Percentiles rank a stretch among this genome's conserved stretches.
Evolutionary conservation across 2,888 invertebrate genomes (phyloP).

Genomic region (Oscheius sp.): DNA sequence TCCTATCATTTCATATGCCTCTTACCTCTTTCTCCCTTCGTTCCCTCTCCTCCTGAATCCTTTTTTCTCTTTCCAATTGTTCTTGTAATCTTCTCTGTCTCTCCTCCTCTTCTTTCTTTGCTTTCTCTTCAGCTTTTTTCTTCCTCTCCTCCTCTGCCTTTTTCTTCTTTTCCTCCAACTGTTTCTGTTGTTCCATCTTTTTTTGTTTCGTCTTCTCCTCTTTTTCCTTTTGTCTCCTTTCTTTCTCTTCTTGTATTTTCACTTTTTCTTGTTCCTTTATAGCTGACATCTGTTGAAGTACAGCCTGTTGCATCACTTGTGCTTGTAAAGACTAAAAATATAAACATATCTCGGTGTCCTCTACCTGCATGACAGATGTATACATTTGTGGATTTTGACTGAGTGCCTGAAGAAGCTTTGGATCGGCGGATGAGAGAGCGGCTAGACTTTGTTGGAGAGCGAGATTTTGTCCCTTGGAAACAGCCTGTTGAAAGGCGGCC

Average conservation of each 20-base stretch:
- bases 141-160: constrained; percentile 23
- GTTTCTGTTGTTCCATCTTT: constrained; percentile 10
- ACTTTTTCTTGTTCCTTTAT: constrained; percentile 12
- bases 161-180: constrained; percentile 24
- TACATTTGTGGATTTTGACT: neutral
- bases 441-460: neutral
- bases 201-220: constrained; percentile 21
- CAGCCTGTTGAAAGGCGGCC: neutral
- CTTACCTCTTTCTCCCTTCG: constrained; percentile 18
- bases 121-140: constrained; percentile 23
- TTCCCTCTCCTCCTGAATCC: constrained; percentile 16
- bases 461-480: neutral
- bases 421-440: neutral
- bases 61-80: constrained; percentile 12
- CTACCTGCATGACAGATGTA: neutral
- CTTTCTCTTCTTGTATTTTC: constrained; percentile 12
- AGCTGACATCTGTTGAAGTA: neutral
- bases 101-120: constrained; percentile 18
- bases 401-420: neutral
- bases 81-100: constrained; percentile 2
- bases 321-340: neutral
- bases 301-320: constrained; percentile 5
- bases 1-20: neutral
- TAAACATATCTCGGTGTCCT: neutral
- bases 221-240: constrained; percentile 14